A percentile compares a stretch with the other conserved stretches of the same genome.
Evolutionary conservation across 2,888 invertebrate genomes (phyloP).

Genomic region (Pollenia angustigena): DNA sequence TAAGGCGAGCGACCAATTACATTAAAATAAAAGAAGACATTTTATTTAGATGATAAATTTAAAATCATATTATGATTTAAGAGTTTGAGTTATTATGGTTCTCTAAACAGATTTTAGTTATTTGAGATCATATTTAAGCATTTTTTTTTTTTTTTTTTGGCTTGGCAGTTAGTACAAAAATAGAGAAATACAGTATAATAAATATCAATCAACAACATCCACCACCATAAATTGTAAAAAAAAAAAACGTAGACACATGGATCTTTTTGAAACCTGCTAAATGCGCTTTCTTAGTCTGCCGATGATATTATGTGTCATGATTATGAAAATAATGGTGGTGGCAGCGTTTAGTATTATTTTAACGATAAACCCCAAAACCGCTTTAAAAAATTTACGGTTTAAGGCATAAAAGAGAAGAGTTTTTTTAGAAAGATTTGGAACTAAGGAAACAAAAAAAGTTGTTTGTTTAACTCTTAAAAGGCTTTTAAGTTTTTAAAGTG

Average conservation of each 20-base stretch:
- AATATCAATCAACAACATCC: conserved; percentile 32
- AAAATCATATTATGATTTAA: no score
- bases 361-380: conserved; percentile 8
- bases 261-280: neutral
- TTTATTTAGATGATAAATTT: no score
- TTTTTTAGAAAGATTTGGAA: neutral
- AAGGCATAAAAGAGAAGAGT: no score
- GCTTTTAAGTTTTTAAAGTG: neutral
- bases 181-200: neutral
- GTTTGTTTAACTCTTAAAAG: no score
- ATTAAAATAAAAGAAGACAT: no score
- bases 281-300: neutral
- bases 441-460: conserved; percentile 44
- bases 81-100: no score
- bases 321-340: neutral
- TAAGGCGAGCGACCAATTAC: no score
- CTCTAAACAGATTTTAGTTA: no score
- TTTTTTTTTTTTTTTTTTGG: neutral
- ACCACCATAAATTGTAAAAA: conserved; percentile 44
- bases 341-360: neutral
- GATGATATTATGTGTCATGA: no score
- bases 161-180: no score
- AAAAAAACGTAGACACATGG: neutral
- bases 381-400: no score
- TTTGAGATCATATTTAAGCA: no score